These are phyloP conservation scores for Onthophagus sagittarius DNA, from an alignment of 2,888 invertebrate species.

Conservation along the genomic window DNA sequence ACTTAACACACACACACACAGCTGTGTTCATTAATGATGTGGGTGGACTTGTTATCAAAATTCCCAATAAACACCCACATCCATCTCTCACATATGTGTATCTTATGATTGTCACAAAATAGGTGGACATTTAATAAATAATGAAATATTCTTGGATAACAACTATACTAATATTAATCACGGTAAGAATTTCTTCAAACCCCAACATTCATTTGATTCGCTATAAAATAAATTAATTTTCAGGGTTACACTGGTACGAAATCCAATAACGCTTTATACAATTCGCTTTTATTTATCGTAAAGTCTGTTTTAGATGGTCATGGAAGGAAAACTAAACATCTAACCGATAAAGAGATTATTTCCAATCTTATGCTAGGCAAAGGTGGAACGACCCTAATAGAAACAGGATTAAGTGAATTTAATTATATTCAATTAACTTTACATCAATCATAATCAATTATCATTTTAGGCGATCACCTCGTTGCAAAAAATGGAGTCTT, in stretches of 20 bases:
- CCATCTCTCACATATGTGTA: neutral
- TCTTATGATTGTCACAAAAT: neutral
- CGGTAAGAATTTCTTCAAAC: neutral
- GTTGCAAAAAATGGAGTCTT: neutral
- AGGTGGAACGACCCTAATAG: neutral
- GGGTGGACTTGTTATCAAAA: neutral
- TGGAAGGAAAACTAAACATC: neutral
- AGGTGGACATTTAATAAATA: neutral
- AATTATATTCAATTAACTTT: neutral
- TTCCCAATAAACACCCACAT: conserved; percentile 4
- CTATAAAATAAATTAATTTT: neutral
- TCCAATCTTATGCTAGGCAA: neutral
- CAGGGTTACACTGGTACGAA: neutral
- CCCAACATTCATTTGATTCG: neutral
- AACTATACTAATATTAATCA: neutral
- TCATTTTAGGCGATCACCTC: neutral
- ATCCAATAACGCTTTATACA: neutral
- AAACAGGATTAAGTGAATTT: neutral
- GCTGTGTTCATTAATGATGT: neutral
- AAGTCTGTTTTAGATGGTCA: neutral
- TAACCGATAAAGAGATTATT: neutral
- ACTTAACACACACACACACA: too few species aligned
- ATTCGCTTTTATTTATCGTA: conserved; percentile 1
- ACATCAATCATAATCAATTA: too few species aligned
- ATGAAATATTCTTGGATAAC: conserved; percentile 6